Conservation (phyloP, 2,113 vertebrate species). For the Etheostoma spectabile region DNA sequence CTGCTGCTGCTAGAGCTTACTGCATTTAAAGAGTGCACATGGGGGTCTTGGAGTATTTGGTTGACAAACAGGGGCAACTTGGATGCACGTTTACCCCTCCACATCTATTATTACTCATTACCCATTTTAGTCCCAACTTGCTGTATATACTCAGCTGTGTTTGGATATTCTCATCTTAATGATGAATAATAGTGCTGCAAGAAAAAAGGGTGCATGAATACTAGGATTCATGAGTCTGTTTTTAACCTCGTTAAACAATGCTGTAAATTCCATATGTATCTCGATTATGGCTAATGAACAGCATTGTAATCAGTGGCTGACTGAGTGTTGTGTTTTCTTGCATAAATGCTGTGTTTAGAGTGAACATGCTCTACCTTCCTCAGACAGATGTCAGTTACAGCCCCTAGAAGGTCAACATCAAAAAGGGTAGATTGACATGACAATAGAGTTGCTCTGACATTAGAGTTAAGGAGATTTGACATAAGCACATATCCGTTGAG, state of each 20-base stretch:
- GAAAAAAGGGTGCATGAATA: conserved; percentile 41
- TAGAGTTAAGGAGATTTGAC: conserved; percentile 40
- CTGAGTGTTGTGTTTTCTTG: conserved; percentile 24
- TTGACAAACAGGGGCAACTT: conserved; percentile 53
- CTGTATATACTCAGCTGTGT: conserved; percentile 36
- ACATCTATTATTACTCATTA: conserved; percentile 52
- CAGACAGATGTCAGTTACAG: conserved; percentile 68
- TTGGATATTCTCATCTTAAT: conserved; percentile 64
- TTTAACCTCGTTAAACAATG: conserved; percentile 73
- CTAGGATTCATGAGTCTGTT: conserved; percentile 68
- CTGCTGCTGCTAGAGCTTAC: conserved; percentile 63
- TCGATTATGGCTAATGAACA: conserved; percentile 79
- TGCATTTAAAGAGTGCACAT: conserved; percentile 49
- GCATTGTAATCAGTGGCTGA: conserved; percentile 64
- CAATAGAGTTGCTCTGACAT: conserved; percentile 32
- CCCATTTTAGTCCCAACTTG: conserved; percentile 49
- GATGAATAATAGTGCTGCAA: conserved; percentile 73
- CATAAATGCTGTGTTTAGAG: conserved; percentile 31
- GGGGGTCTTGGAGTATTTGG: conserved; percentile 32
- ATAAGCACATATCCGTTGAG: conserved; percentile 47
- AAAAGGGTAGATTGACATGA: conserved; percentile 56
- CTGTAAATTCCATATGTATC: conserved; percentile 72
- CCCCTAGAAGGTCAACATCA: conserved; percentile 62
- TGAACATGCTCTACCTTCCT: conserved; percentile 43
- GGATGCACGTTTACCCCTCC: conserved; percentile 49